Percentiles rank a stretch among this genome's conserved stretches.
phyloP scores from a whole-genome alignment of 2,797 vertebrate genomes.

The Cossypha niveicapilla region DNA sequence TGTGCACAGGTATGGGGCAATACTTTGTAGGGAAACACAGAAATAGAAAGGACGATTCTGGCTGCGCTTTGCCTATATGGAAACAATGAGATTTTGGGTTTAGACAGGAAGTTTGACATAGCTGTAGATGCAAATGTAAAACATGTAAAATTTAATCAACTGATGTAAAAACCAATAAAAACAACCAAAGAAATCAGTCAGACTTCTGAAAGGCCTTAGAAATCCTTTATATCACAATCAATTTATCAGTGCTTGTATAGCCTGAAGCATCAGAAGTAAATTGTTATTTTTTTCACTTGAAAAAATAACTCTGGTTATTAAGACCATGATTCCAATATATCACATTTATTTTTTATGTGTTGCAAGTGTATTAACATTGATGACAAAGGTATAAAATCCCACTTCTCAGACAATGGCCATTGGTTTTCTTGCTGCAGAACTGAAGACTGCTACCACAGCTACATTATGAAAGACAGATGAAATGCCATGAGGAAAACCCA shows the following conservation, averaged over 20 bases:
- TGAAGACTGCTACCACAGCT: not conserved
- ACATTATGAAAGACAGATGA: not conserved
- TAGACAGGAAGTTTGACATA: not conserved
- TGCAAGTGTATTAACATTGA: not conserved
- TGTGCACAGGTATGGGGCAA: not conserved
- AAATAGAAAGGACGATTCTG: not conserved
- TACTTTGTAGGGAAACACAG: not conserved
- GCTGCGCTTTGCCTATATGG: not conserved
- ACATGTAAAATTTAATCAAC: not conserved
- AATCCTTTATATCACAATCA: not conserved
- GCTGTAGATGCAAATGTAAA: not conserved
- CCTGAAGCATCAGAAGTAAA: not conserved
- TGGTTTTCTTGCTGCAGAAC: not conserved
- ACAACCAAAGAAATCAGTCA: not conserved
- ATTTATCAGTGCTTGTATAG: not conserved
- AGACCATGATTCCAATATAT: not conserved
- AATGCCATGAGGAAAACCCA: not conserved
- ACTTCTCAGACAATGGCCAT: not conserved
- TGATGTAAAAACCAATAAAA: not conserved
- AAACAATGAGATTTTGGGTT: not conserved
- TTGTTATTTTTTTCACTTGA: not conserved
- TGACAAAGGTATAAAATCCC: not conserved
- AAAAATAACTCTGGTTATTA: not conserved
- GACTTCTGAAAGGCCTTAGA: not conserved
- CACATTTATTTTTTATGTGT: not conserved